These are phyloP conservation scores for Lates japonicus DNA, from an alignment of 2,797 vertebrate genomes.

Conservation along the genomic window DNA sequence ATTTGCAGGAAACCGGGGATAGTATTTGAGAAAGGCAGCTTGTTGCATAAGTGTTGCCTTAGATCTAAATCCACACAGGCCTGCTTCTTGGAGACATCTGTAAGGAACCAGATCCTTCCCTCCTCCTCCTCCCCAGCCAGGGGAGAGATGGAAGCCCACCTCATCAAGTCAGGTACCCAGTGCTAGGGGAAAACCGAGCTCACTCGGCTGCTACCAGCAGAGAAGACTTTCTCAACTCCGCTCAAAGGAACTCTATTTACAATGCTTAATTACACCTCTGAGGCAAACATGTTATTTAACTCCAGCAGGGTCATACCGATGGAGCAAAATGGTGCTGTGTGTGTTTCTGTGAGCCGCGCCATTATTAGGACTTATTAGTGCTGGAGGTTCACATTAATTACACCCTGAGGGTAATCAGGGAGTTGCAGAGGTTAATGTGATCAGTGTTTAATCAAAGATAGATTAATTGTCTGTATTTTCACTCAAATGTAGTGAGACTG, in stretches of 20 bases:
- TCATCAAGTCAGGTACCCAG: too few relatives aligned
- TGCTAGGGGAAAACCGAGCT: conserved; percentile 70
- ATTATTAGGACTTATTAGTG: conserved; percentile 78
- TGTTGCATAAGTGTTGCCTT: conserved; percentile 85
- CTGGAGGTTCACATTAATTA: conserved; percentile 58
- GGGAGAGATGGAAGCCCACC: conserved; percentile 79
- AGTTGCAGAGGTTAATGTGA: conserved; percentile 62
- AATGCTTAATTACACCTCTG: conserved; percentile 83
- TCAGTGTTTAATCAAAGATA: conserved; percentile 75
- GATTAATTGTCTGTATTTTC: conserved; percentile 69
- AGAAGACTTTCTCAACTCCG: conserved; percentile 73
- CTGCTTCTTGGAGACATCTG: conserved; percentile 86
- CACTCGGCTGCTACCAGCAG: conserved; percentile 79
- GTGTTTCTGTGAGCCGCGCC: conserved; percentile 64
- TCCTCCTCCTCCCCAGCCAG: conserved; percentile 60
- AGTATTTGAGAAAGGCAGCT: conserved; percentile 85
- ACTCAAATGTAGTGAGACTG: conserved; percentile 27
- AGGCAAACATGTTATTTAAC: conserved; percentile 84
- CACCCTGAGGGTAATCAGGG: conserved; percentile 74
- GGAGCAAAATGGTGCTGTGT: conserved; percentile 73
- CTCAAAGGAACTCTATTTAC: conserved; percentile 85
- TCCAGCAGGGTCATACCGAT: conserved; percentile 74
- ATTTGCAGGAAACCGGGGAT: conserved; percentile 83
- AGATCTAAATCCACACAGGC: conserved; percentile 86
- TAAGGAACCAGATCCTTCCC: conserved; percentile 82